A percentile compares a stretch with the other conserved stretches of the same genome.
phyloP scores from a whole-genome alignment of 2,113 vertebrate species.

The Centropus bengalensis region DNA sequence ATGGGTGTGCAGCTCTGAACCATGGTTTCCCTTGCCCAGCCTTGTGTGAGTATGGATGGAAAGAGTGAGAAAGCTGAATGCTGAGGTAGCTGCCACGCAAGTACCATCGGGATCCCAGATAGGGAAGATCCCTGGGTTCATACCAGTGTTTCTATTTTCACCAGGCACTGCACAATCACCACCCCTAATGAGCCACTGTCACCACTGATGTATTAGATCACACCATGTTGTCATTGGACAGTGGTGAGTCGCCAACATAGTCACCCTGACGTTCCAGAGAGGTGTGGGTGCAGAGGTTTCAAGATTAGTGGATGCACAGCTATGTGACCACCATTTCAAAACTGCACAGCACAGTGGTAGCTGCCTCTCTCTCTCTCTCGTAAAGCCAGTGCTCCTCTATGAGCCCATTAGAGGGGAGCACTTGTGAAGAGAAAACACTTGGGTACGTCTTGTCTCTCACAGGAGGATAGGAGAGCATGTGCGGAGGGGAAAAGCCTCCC shows the following conservation, averaged over 20 bases:
- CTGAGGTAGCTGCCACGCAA: background rate
- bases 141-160: background rate
- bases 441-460: background rate
- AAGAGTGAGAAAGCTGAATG: background rate
- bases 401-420: background rate
- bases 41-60: background rate
- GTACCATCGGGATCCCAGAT: accelerated
- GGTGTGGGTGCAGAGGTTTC: background rate
- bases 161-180: background rate
- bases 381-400: background rate
- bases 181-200: background rate
- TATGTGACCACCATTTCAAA: background rate
- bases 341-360: background rate
- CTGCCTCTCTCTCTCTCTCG: background rate
- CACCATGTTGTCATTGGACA: no score
- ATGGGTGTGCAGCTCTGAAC: background rate
- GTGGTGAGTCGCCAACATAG: background rate
- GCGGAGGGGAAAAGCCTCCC: background rate
- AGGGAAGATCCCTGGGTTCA: background rate
- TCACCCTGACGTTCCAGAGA: background rate
- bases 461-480: background rate
- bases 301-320: background rate
- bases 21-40: background rate
- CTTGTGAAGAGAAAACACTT: background rate
- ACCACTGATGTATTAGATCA: background rate